Base-by-base conservation (phyloP, 2,888 invertebrate genomes). In the Hofmannophila pseudospretella region DNA sequence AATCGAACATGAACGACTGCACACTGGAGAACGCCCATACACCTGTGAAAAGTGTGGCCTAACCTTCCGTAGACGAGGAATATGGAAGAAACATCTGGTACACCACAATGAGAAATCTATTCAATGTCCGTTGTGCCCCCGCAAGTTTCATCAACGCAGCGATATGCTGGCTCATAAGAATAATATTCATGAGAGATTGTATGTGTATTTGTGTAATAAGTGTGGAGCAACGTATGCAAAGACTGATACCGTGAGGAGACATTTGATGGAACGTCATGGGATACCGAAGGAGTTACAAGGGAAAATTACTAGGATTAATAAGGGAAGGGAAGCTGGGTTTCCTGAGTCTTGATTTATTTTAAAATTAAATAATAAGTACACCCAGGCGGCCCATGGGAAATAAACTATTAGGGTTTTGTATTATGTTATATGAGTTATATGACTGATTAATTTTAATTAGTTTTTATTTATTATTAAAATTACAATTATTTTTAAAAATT, bases 11-110 rank as follows among this genome's bases (percentile, higher is more conserved):
- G 61, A 69, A 14, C 42, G 84, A 5, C 36, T 80, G 5, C 85
- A 85, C 36, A 73, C 82, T 0, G 84, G 82, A 0, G 84, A 84
- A 38, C 40, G 84, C 16, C 85, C 85, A 0, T 84, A 74, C 22
- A 64, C 79, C 0, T 85, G 85, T 43, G 81, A 82, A 1, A 71
- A 76, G 36, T 85, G 85, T 10, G 82, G 82, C 0, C 41, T 81
- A 2, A 81, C 78, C 0, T 85, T 84, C 54, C 67, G 81, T 1
- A 55, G 81, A 38, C 54, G 64, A 38, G 71, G 69, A 0, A 73
- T 81, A 27, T 81, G 76, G 70, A 70, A 49, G 9, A 79, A 76
- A 10, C 85, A 85, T 46, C 47, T 77, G 10, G 49, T 75, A 10
- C 60, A 66, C 32, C 84, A 85, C 32, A 54, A 55, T 1, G 82